Evolutionary conservation across 2,888 invertebrate species (phyloP).

Genomic region (Campoletis raptor): DNA sequence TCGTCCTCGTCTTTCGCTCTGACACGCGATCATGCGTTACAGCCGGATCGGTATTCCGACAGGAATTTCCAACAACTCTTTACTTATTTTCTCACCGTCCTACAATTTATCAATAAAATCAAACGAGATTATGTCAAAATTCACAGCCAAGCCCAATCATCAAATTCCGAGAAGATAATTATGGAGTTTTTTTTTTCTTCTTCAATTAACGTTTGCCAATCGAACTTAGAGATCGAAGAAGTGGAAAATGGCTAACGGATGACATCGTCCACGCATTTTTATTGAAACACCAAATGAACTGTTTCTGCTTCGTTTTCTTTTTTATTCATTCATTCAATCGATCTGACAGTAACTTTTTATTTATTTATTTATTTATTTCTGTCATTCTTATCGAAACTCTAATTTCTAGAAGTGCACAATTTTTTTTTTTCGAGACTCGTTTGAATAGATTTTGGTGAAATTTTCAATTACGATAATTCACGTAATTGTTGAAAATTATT

Average conservation of each 20-base stretch:
- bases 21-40: constrained; percentile 23
- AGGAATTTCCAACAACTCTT: not conserved
- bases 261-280: not conserved
- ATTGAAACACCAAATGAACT: too few species aligned
- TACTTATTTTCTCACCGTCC: not conserved
- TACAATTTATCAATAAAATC: not conserved
- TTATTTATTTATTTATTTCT: too few species aligned
- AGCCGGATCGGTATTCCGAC: constrained; percentile 16
- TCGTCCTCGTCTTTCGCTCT: not conserved
- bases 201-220: not conserved
- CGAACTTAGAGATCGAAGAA: not conserved
- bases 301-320: not conserved
- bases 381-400: too few species aligned
- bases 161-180: not conserved
- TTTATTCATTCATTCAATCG: too few species aligned
- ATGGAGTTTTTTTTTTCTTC: not conserved
- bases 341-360: too few species aligned
- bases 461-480: too few species aligned
- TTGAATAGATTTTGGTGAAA: too few species aligned
- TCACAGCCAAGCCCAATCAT: not conserved
- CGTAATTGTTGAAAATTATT: too few species aligned
- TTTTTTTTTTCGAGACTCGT: too few species aligned
- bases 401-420: too few species aligned
- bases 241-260: not conserved
- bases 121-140: not conserved